These are phyloP conservation scores for Porites lobata DNA, from an alignment of 92 coral and sea anemone species.

Conservation along the genomic window DNA sequence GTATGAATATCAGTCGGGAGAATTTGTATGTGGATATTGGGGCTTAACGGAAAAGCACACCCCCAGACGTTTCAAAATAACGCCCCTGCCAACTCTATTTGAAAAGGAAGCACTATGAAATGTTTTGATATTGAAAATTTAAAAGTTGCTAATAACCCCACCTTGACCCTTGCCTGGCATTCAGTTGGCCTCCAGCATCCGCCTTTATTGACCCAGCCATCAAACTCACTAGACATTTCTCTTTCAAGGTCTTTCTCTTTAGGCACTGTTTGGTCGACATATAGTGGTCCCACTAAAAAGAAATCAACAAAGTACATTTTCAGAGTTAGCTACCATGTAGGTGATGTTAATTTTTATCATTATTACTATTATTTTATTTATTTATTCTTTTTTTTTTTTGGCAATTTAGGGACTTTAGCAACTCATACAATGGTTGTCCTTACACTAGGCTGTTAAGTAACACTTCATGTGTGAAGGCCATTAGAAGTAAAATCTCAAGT, in stretches of 20 bases:
- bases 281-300: conserved; percentile 84
- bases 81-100: no score
- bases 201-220: conserved; percentile 89
- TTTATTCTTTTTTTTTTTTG: no score
- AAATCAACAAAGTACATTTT: neutral
- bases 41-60: no score
- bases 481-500: no score
- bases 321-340: neutral
- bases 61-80: no score
- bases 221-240: conserved; percentile 68
- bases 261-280: conserved; percentile 80
- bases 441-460: no score
- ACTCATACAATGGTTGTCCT: no score
- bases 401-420: no score
- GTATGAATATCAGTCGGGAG: no score
- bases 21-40: no score
- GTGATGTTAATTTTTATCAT: neutral
- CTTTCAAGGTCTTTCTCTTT: conserved; percentile 87
- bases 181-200: conserved; percentile 91
- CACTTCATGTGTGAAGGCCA: no score
- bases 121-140: neutral
- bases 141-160: neutral
- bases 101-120: no score
- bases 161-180: conserved; percentile 91
- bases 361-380: neutral